phyloP scores from a whole-genome alignment of 2,113 vertebrate species.

The Vulpes ferrilata region DNA sequence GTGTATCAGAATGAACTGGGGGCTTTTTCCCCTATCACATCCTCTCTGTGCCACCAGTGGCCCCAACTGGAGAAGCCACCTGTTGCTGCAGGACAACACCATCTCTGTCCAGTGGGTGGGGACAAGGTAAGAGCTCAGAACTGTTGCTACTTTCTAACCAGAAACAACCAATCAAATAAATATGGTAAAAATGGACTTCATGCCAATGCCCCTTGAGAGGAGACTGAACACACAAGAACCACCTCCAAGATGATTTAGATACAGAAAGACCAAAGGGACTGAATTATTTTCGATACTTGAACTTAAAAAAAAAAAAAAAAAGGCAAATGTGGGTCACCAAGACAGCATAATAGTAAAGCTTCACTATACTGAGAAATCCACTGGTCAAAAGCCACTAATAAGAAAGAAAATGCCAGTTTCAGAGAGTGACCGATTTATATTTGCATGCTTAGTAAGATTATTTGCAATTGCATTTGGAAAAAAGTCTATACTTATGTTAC shows the following conservation, averaged over 20 bases:
- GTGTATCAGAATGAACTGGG: not conserved
- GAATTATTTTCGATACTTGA: not conserved
- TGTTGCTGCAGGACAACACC: not conserved
- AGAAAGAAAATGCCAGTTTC: conserved; percentile 31
- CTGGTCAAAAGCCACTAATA: conserved; percentile 46
- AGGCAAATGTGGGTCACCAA: not conserved
- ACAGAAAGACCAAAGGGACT: not conserved
- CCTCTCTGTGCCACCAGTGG: not conserved
- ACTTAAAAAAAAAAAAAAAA: conserved; percentile 14
- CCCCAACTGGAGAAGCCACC: not conserved
- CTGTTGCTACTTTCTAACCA: not conserved
- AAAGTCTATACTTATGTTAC: not conserved
- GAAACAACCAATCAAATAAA: not conserved
- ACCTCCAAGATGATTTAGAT: not conserved
- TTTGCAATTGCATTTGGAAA: conserved; percentile 38
- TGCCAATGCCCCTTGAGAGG: not conserved
- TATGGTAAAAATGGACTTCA: not conserved
- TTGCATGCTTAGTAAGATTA: conserved; percentile 57
- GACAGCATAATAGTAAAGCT: not conserved
- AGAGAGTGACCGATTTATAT: conserved; percentile 46
- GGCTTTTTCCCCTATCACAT: not conserved
- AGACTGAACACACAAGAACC: not conserved
- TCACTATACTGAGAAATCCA: not conserved
- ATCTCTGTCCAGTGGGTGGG: not conserved
- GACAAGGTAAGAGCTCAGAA: not conserved